Conservation (phyloP, 2,888 invertebrate genomes). For the Netelia fuscicornis region DNA sequence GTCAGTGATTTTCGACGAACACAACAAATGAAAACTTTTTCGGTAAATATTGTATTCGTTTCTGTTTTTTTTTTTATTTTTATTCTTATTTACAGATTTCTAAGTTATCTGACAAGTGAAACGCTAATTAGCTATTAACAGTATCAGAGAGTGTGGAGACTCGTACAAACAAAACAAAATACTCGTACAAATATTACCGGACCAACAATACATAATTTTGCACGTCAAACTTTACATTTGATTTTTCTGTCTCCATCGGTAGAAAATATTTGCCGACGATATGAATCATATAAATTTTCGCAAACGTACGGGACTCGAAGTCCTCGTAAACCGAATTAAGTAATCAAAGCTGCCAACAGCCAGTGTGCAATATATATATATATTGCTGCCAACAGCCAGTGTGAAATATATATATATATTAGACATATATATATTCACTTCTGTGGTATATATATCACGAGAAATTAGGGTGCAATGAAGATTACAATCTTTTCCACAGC, state of each 20-base stretch:
- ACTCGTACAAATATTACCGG: conserved; percentile 38
- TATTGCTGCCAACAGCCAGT: conserved; percentile 52
- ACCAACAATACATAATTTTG: conserved; percentile 35
- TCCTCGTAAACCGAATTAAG: conserved; percentile 22
- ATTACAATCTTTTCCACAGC: conserved; percentile 16
- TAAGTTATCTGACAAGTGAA: conserved; percentile 8
- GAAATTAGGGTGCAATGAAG: conserved; percentile 29
- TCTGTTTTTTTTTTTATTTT: not conserved
- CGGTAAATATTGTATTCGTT: not conserved
- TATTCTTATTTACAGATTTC: not conserved
- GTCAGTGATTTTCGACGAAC: conserved; percentile 10
- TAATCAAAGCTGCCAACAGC: conserved; percentile 58
- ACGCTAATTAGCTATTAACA: not conserved
- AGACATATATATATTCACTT: conserved; percentile 31
- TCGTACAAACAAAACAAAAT: conserved; percentile 12
- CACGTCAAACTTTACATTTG: conserved; percentile 10
- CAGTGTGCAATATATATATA: conserved; percentile 61
- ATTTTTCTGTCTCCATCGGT: not conserved
- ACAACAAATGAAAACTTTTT: conserved; percentile 3
- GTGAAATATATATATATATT: conserved; percentile 53
- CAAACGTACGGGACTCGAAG: conserved; percentile 1
- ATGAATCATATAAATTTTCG: conserved; percentile 15
- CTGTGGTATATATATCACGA: conserved; percentile 35
- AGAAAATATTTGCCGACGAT: conserved; percentile 13
- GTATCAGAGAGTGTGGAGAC: not conserved